A percentile compares a stretch with the other conserved stretches of the same genome.
Evolutionary conservation across 1,140 invertebrate genomes (phyloP).

Genomic region (Zaprionus lachaisei): DNA sequence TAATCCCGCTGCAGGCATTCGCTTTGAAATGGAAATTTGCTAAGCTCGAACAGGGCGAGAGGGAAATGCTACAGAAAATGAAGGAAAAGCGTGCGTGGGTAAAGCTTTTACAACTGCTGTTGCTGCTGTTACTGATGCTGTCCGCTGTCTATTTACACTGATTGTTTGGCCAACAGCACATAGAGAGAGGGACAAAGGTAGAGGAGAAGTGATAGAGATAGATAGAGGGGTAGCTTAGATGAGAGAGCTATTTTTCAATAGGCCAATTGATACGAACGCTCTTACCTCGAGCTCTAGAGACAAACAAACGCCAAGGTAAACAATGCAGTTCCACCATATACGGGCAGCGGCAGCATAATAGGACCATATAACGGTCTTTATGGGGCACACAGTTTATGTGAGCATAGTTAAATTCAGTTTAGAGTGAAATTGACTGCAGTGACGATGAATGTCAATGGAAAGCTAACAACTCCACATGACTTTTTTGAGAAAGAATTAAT

Average conservation of each 20-base stretch:
- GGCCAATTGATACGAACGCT: slow-evolving; percentile 19
- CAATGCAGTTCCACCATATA: neutral
- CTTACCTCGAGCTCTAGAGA: neutral
- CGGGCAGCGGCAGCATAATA: neutral
- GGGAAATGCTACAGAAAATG: slow-evolving; percentile 39
- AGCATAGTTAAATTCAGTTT: neutral
- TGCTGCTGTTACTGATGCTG: neutral
- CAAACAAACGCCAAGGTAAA: neutral
- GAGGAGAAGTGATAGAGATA: neutral
- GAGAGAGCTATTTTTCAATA: slow-evolving; percentile 18
- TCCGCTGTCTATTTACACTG: slow-evolving; percentile 2
- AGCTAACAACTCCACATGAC: too few species aligned
- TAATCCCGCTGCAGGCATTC: slow-evolving; percentile 32
- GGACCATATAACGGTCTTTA: neutral
- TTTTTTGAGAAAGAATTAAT: too few species aligned
- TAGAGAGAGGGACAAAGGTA: neutral
- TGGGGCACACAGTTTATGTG: neutral
- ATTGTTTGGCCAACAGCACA: slow-evolving; percentile 1
- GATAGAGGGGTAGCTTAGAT: neutral
- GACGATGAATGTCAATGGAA: neutral
- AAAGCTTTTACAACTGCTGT: slow-evolving; percentile 6
- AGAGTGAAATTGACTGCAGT: neutral
- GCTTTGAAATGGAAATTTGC: slow-evolving; percentile 71
- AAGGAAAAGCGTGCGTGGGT: neutral
- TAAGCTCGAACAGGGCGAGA: slow-evolving; percentile 11